Evolutionary conservation across 2,113 vertebrate species (phyloP).

Genomic region (Dolichotis patagonum): DNA sequence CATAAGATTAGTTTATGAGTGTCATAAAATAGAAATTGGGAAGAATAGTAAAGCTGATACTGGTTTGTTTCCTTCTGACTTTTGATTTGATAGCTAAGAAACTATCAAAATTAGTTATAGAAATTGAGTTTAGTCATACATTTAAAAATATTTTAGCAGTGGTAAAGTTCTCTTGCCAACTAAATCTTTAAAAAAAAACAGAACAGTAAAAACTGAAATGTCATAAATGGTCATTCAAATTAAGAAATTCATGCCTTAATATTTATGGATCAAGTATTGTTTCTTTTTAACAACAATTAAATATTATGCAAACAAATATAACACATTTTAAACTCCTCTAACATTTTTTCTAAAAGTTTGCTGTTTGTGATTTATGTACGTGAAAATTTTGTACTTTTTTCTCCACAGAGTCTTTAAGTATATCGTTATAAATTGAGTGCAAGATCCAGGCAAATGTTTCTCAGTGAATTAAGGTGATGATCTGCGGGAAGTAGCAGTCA

Average conservation of each 20-base stretch:
- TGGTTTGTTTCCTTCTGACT: slow-evolving; percentile 46
- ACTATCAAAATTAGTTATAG: slow-evolving; percentile 5
- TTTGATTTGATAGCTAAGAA: not conserved
- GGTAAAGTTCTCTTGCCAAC: not conserved
- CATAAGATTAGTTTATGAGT: not conserved
- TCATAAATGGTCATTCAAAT: slow-evolving; percentile 19
- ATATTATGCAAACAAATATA: not conserved
- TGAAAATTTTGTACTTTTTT: slow-evolving; percentile 12
- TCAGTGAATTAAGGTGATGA: slow-evolving; percentile 6
- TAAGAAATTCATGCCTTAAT: not conserved
- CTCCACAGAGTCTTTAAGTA: not conserved
- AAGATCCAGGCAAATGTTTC: slow-evolving; percentile 35
- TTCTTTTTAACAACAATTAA: not conserved
- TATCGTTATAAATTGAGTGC: not conserved
- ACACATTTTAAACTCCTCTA: not conserved
- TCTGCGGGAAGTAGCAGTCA: not conserved
- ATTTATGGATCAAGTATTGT: slow-evolving; percentile 10
- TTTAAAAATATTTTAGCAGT: not conserved
- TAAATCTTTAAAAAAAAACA: not conserved
- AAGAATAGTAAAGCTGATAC: not conserved
- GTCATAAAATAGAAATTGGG: not conserved
- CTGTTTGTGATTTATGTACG: not conserved
- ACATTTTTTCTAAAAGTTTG: slow-evolving; percentile 23
- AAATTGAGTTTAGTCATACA: not conserved
- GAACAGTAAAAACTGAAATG: slow-evolving; percentile 29